Evolutionary conservation across 2,113 vertebrate species (phyloP).

Genomic region (Illadopsis cleaveri): DNA sequence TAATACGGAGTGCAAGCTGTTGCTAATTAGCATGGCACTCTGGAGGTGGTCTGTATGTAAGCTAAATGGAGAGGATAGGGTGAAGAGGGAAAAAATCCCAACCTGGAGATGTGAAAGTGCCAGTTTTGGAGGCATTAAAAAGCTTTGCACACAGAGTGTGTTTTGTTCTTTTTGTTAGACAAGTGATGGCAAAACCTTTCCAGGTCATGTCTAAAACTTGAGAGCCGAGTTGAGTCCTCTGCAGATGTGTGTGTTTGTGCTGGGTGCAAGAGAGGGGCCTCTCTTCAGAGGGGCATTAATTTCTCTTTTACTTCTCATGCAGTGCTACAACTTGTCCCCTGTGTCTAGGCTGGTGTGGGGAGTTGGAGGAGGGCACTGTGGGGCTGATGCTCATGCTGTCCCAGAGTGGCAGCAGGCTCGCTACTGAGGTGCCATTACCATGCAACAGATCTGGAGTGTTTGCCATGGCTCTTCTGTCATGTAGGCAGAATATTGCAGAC

Average conservation of each 20-base stretch:
- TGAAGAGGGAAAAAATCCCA: fast-evolving
- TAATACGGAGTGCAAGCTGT: not conserved
- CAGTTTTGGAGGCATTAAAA: not conserved
- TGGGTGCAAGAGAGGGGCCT: not conserved
- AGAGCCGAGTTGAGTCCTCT: not conserved
- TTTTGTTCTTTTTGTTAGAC: not conserved
- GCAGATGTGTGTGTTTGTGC: fast-evolving
- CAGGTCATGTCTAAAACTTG: not conserved
- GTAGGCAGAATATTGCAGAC: not conserved
- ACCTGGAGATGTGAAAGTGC: not conserved
- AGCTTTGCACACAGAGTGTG: not conserved
- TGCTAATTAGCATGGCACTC: constrained; percentile 11
- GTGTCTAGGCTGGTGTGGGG: not conserved
- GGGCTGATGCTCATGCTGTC: fast-evolving
- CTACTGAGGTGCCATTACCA: not conserved
- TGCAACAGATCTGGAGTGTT: fast-evolving
- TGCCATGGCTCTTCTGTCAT: not conserved
- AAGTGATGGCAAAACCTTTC: not conserved
- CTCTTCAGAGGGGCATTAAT: fast-evolving
- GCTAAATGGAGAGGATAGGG: not conserved
- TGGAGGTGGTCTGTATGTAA: not conserved
- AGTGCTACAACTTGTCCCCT: not conserved
- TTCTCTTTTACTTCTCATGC: not conserved
- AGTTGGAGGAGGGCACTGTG: not conserved
- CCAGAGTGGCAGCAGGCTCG: not conserved